A percentile compares a stretch with the other conserved stretches of the same genome.
Evolutionary conservation across 37 sponge, comb jelly and placozoan species (phyloP).

Genomic region (Halichondria panicea): DNA sequence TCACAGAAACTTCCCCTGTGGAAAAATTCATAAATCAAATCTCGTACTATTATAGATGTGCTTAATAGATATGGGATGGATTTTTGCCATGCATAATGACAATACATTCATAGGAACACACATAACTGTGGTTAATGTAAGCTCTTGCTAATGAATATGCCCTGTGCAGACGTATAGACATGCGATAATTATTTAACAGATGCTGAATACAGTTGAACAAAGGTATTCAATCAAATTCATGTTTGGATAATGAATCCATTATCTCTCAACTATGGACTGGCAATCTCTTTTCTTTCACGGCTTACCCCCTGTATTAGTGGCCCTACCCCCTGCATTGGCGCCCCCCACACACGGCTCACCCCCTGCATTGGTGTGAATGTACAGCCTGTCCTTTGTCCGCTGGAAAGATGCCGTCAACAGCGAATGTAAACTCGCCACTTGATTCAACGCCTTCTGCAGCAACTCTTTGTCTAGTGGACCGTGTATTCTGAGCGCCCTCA

Average conservation of each 20-base stretch:
- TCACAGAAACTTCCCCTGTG: constrained; percentile 27
- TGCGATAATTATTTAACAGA: no score
- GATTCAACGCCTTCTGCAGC: constrained; percentile 37
- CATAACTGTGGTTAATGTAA: background rate
- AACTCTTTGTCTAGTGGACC: constrained; percentile 72
- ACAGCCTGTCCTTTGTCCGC: constrained; percentile 39
- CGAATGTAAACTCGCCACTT: constrained; percentile 57
- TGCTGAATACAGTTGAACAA: background rate
- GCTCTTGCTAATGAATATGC: background rate
- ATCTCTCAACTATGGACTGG: no score
- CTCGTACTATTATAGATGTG: background rate
- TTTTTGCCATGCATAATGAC: no score
- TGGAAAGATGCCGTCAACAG: constrained; percentile 52
- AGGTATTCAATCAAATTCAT: background rate
- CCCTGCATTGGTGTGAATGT: constrained; percentile 29
- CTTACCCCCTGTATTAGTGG: background rate
- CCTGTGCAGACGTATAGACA: no score
- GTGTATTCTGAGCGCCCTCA: constrained; percentile 64
- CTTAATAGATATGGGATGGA: no score
- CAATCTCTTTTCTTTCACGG: no score
- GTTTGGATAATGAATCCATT: no score
- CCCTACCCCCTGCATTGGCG: background rate
- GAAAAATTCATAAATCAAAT: background rate
- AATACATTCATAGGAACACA: background rate
- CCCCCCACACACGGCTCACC: background rate